These are phyloP conservation scores for Caenorhabditis imperialis DNA, from an alignment of 2,888 invertebrate genomes.

Conservation along the genomic window DNA sequence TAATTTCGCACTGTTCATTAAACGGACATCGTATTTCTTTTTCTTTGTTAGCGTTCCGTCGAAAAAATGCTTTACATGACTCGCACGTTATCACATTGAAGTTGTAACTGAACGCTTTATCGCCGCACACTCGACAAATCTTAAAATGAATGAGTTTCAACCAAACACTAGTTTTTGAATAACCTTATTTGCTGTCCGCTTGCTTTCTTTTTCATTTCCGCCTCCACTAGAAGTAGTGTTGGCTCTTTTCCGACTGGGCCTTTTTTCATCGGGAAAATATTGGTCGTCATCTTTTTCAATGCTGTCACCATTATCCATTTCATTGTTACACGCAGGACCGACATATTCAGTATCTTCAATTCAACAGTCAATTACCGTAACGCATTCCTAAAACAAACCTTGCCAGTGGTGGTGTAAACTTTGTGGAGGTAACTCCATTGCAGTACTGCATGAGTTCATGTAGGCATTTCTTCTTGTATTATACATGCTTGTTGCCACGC, in stretches of 20 bases:
- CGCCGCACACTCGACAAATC: conserved; percentile 93
- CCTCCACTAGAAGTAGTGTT: conserved; percentile 57
- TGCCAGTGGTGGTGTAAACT: conserved; percentile 36
- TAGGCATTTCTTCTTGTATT: conserved; percentile 52
- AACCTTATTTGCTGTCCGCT: conserved; percentile 62
- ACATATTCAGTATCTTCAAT: conserved; percentile 33
- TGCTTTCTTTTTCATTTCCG: conserved; percentile 48
- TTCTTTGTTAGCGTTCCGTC: conserved; percentile 87
- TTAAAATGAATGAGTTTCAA: conserved; percentile 31
- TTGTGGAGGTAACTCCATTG: conserved; percentile 29
- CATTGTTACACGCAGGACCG: conserved; percentile 11
- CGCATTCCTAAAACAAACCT: conserved; percentile 18
- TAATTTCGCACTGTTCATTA: conserved; percentile 74
- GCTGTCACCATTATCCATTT: conserved; percentile 12
- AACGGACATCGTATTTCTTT: conserved; percentile 77
- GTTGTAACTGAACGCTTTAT: conserved; percentile 80
- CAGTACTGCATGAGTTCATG: conserved; percentile 44
- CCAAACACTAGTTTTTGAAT: too few relatives aligned
- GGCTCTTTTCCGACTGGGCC: conserved; percentile 41
- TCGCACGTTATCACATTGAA: conserved; percentile 84
- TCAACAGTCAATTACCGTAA: not conserved
- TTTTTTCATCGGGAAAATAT: conserved; percentile 23
- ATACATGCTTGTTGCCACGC: conserved; percentile 55
- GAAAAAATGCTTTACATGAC: conserved; percentile 96
- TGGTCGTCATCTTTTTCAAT: conserved; percentile 25